phyloP scores from a whole-genome alignment of 2,888 invertebrate genomes.

The Anoplius nigerrimus region DNA sequence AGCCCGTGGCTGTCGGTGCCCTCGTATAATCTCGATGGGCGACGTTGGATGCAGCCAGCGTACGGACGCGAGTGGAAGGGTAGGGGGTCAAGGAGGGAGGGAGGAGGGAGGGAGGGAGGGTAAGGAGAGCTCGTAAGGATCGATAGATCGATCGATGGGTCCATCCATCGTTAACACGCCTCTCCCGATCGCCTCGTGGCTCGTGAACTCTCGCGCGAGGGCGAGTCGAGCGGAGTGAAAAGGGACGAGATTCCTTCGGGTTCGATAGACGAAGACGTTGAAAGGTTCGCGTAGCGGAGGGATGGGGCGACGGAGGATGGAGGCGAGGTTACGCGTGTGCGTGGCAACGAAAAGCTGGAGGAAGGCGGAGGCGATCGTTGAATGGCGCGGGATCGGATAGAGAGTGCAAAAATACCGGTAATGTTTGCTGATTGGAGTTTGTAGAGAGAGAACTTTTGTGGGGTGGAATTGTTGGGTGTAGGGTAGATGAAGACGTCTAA shows the following conservation, averaged over 20 bases:
- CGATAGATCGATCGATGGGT: constrained; percentile 58
- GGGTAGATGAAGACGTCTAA: too few relatives aligned
- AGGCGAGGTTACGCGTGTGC: too few relatives aligned
- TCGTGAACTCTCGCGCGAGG: constrained; percentile 25
- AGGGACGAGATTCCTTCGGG: constrained; percentile 1
- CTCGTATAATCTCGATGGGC: constrained; percentile 50
- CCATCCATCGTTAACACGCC: constrained; percentile 63
- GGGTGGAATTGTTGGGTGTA: too few relatives aligned
- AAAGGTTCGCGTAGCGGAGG: too few relatives aligned
- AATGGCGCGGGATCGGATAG: too few relatives aligned
- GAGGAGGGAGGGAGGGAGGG: constrained; percentile 21
- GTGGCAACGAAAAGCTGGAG: too few relatives aligned
- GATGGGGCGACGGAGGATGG: not conserved
- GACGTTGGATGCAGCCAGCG: constrained; percentile 14
- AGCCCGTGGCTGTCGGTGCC: constrained; percentile 41
- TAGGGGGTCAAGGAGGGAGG: constrained; percentile 3
- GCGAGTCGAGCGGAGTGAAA: not conserved
- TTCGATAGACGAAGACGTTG: too few relatives aligned
- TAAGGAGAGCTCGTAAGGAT: constrained; percentile 27
- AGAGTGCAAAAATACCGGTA: too few relatives aligned
- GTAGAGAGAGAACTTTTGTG: too few relatives aligned
- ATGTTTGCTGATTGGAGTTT: too few relatives aligned
- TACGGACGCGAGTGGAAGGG: constrained; percentile 2
- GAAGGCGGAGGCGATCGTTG: too few relatives aligned
- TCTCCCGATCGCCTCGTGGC: constrained; percentile 57